phyloP scores from a whole-genome alignment of 2,113 vertebrate genomes.

The Prochilodus magdalenae region DNA sequence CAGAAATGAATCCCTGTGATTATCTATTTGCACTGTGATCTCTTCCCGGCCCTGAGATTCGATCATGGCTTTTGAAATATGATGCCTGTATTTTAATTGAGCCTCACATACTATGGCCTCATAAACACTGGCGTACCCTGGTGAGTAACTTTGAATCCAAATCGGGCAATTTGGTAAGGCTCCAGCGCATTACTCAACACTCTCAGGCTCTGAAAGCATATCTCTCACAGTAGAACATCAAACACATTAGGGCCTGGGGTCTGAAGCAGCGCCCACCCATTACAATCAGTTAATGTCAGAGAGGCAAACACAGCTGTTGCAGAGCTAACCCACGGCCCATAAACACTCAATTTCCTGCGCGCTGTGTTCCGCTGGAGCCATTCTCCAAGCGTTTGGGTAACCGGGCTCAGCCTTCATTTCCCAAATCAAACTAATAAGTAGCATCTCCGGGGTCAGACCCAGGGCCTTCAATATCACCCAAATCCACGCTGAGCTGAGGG shows the following conservation, averaged over 20 bases:
- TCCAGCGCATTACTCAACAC: background rate
- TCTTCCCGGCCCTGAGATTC: too few species aligned
- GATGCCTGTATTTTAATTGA: background rate
- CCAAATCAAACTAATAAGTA: slow-evolving; percentile 41
- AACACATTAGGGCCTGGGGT: background rate
- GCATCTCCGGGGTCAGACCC: slow-evolving; percentile 4
- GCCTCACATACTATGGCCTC: background rate
- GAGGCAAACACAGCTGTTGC: slow-evolving; percentile 52
- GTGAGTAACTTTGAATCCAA: background rate
- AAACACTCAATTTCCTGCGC: slow-evolving; percentile 59
- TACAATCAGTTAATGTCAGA: slow-evolving; percentile 41
- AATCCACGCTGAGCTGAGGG: slow-evolving; percentile 13
- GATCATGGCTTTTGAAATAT: too few species aligned
- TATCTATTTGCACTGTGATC: too few species aligned
- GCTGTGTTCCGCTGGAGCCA: slow-evolving; percentile 38
- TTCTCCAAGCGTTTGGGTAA: slow-evolving; percentile 30
- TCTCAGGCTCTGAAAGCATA: background rate
- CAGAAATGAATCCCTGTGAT: too few species aligned
- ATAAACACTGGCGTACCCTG: background rate
- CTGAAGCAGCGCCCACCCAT: slow-evolving; percentile 21
- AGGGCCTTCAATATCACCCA: background rate
- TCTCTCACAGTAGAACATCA: slow-evolving; percentile 12
- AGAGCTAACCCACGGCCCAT: slow-evolving; percentile 35
- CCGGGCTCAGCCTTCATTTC: slow-evolving; percentile 28
- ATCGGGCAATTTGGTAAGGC: background rate